A percentile compares a stretch with the other conserved stretches of the same genome.
Conservation (phyloP, 1,140 invertebrate species). For the Cherax quadricarinatus region DNA sequence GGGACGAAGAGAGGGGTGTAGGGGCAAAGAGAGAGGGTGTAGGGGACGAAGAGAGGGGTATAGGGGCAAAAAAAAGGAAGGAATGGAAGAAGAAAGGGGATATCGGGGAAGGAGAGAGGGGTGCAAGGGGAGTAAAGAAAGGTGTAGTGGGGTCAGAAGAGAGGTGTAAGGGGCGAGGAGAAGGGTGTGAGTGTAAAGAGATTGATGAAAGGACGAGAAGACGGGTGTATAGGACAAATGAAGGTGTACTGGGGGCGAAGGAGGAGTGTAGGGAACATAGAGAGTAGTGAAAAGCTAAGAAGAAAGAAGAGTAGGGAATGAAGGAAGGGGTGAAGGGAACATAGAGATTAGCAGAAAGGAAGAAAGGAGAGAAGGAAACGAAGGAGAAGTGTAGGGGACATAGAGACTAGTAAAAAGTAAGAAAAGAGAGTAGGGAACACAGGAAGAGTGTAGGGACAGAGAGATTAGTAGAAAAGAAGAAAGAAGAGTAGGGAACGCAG, state of each 20-base stretch:
- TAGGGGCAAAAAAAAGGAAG: neutral
- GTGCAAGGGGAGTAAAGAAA: neutral
- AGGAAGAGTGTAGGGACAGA: neutral
- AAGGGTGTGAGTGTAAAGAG: neutral
- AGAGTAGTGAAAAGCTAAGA: constrained; percentile 1
- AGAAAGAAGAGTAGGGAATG: neutral
- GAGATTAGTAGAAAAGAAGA: constrained; percentile 11
- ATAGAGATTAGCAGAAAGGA: neutral
- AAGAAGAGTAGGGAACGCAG: too few relatives aligned
- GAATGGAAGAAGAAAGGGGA: neutral
- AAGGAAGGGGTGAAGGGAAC: neutral
- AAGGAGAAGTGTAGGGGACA: neutral
- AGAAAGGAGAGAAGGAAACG: neutral
- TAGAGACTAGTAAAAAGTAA: neutral
- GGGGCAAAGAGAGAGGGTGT: neutral
- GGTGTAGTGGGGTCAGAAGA: neutral
- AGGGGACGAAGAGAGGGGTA: neutral
- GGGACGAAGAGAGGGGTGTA: neutral
- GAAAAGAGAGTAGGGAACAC: neutral
- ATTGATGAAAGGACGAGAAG: neutral
- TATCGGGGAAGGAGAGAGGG: neutral
- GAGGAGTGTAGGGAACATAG: neutral
- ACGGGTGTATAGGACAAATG: too few relatives aligned
- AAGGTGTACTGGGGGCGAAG: neutral
- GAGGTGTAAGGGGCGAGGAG: neutral